These are phyloP conservation scores for Onychomys torridus DNA, from an alignment of 2,797 vertebrate species.

Conservation along the genomic window DNA sequence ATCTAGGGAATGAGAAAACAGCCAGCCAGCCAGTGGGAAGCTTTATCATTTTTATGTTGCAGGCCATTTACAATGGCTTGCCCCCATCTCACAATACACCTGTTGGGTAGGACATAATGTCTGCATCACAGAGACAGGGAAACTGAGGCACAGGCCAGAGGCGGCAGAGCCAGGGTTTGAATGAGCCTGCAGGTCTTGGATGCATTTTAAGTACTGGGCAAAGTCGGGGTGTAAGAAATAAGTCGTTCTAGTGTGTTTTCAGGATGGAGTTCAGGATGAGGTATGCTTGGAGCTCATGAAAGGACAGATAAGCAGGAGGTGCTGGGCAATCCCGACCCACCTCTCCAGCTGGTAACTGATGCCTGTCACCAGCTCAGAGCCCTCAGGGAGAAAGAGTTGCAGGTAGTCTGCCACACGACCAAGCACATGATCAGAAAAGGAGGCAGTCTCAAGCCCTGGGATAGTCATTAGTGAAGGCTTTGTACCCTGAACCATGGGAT, in stretches of 20 bases:
- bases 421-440: not conserved
- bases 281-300: too few species aligned
- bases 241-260: not conserved
- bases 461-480: not conserved
- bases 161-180: not conserved
- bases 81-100: not conserved
- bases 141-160: not conserved
- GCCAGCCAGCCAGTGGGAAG: not conserved
- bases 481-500: not conserved
- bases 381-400: not conserved
- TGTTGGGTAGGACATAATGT: not conserved
- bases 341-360: not conserved
- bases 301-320: not conserved
- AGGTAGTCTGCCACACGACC: not conserved
- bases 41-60: not conserved
- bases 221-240: not conserved
- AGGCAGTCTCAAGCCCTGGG: not conserved
- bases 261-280: not conserved
- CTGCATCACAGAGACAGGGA: not conserved
- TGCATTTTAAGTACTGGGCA: not conserved
- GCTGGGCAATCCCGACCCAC: not conserved
- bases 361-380: not conserved
- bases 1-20: not conserved
- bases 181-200: not conserved
- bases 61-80: not conserved